phyloP scores from a whole-genome alignment of 2,888 invertebrate species.

The Drosophila austrosaltans region DNA sequence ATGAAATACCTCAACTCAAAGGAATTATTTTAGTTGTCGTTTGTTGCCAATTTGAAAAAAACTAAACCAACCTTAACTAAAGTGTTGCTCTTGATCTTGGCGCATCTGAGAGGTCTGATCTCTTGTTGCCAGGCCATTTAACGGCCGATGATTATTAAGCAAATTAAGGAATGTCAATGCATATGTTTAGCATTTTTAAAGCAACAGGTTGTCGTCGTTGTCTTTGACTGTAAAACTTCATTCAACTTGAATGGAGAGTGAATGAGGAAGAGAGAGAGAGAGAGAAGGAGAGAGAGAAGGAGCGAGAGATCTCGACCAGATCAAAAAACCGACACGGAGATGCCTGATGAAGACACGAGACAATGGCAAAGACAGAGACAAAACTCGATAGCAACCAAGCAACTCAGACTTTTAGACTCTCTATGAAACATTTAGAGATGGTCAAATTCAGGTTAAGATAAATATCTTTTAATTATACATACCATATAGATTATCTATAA shows the following conservation, averaged over 20 bases:
- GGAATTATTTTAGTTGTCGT: slow-evolving; percentile 46
- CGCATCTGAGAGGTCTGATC: slow-evolving; percentile 24
- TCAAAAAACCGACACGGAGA: background rate
- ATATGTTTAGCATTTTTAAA: slow-evolving; percentile 72
- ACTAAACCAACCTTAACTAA: background rate
- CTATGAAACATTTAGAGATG: slow-evolving; percentile 10
- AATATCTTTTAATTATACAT: too few species aligned
- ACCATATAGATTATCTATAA: too few species aligned
- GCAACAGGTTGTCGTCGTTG: slow-evolving; percentile 65
- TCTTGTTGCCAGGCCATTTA: slow-evolving; percentile 66
- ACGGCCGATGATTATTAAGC: slow-evolving; percentile 69
- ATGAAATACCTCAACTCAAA: slow-evolving; percentile 27
- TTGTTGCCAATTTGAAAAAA: slow-evolving; percentile 27
- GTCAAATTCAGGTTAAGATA: background rate
- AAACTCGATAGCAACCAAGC: slow-evolving; percentile 5
- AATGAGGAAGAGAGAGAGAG: too few species aligned
- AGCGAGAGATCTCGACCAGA: background rate
- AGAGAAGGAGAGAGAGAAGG: background rate
- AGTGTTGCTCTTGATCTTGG: slow-evolving; percentile 23
- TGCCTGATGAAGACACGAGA: background rate
- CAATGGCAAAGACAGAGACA: background rate
- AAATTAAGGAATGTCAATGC: slow-evolving; percentile 74
- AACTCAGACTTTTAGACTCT: slow-evolving; percentile 11
- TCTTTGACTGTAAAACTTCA: slow-evolving; percentile 56
- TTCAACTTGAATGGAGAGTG: slow-evolving; percentile 60